Percentiles rank a stretch among this genome's conserved stretches.
Conservation (phyloP, 2,888 invertebrate genomes). For the Oscheius onirici region DNA sequence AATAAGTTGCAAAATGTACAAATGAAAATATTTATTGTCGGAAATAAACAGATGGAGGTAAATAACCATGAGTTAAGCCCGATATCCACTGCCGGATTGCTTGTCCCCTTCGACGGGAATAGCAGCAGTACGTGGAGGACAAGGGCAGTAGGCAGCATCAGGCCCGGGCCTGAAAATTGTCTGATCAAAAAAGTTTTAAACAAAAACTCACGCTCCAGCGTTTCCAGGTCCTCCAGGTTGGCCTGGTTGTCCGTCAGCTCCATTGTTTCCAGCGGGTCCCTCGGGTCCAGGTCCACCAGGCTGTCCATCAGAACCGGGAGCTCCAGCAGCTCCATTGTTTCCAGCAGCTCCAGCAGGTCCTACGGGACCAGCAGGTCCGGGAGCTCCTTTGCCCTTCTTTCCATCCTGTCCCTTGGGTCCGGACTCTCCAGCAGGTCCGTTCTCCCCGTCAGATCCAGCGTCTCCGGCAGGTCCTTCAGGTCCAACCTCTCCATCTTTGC, state of each 20-base stretch:
- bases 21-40: too few species aligned
- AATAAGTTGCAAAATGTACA: too few species aligned
- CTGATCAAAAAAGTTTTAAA: slow-evolving; percentile 7
- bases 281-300: slow-evolving; percentile 3
- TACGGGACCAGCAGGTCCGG: slow-evolving; percentile 14
- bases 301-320: slow-evolving; percentile 3
- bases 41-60: too few species aligned
- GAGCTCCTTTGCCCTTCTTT: slow-evolving; percentile 49
- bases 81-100: background rate
- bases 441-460: slow-evolving; percentile 57
- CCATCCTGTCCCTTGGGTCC: slow-evolving; percentile 55
- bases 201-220: slow-evolving; percentile 47
- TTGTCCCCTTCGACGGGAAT: slow-evolving; percentile 15
- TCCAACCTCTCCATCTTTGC: slow-evolving; percentile 45
- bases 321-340: slow-evolving; percentile 9
- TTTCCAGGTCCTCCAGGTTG: slow-evolving; percentile 50
- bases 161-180: slow-evolving; percentile 6
- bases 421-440: slow-evolving; percentile 57
- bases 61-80: background rate
- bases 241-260: slow-evolving; percentile 51
- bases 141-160: slow-evolving; percentile 27
- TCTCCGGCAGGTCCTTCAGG: slow-evolving; percentile 39
- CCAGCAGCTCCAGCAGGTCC: slow-evolving; percentile 15
- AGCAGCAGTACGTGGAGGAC: slow-evolving; percentile 13
- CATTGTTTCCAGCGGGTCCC: slow-evolving; percentile 8